Evolutionary conservation across 2,113 vertebrate species (phyloP), one percentile per base, ranked within the genome.

Genomic region (Etheostoma cragini): DNA sequence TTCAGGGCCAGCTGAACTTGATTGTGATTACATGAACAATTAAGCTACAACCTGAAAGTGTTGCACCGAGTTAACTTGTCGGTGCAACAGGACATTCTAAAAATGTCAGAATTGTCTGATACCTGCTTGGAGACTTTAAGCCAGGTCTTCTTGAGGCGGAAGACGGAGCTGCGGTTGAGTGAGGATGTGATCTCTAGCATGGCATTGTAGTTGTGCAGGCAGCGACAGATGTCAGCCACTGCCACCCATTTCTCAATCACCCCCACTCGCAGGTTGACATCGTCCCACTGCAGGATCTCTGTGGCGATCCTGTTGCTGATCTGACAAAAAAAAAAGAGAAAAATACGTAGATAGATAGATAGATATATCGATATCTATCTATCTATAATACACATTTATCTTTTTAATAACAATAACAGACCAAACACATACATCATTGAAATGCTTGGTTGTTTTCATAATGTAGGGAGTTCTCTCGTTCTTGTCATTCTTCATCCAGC

Each of bases 61-160:
- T 30, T 65, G 12, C 10, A 50, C 6, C 12, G 11, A 11, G 7
- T 45, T 46, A 15, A 50, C 61, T n/a, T n/a, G n/a, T n/a, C n/a
- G n/a, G n/a, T n/a, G n/a, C n/a, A n/a, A n/a, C n/a, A n/a, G n/a
- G n/a, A n/a, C n/a, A n/a, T n/a, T n/a, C n/a, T n/a, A n/a, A n/a
- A n/a, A 14, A 26, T 22, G 2, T 24, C 5, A 8, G 1, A 54
- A 22, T 57, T 21, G 8, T 12, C 1, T 4, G 38, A 10, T 83
- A 99, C 98, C 97, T 99, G 98, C 92, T 99, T 99, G 76, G 98
- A 99, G 47, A 99, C 97, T 90, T 99, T 99, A 75, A 99, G 95
- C 98, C 98, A 99, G 0, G 98, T 99, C 89, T 98, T 99, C 92
- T 99, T 99, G 72, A 99, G 96, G 53, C 98, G 97, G 91, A 99